Percentiles rank a stretch among this genome's conserved stretches.
Evolutionary conservation across 2,888 invertebrate genomes (phyloP).

Genomic region (Drosophila buzzatii): DNA sequence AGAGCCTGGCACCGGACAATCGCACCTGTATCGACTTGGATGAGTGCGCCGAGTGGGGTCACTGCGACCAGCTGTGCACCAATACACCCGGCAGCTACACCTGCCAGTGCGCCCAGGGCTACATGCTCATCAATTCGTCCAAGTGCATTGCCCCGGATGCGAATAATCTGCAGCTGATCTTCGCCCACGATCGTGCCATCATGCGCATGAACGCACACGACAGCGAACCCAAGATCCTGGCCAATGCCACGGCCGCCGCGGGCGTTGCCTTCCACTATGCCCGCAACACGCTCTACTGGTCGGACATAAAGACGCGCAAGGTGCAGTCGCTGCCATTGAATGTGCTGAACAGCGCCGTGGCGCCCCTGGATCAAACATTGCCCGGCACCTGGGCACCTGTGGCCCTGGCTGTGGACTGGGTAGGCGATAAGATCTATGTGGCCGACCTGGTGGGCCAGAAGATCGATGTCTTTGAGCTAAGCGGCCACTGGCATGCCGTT

Average conservation of each 20-base stretch:
- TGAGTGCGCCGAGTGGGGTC: constrained; percentile 96
- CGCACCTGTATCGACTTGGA: constrained; percentile 95
- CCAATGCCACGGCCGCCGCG: constrained; percentile 93
- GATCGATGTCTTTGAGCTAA: constrained; percentile 96
- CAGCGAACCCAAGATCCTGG: constrained; percentile 87
- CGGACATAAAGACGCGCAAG: constrained; percentile 94
- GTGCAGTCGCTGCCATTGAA: constrained; percentile 87
- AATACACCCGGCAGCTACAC: constrained; percentile 94
- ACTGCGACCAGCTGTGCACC: constrained; percentile 97
- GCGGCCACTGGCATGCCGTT: constrained; percentile 94
- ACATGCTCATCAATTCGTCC: constrained; percentile 87
- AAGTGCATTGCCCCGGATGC: constrained; percentile 89
- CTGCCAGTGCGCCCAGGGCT: constrained; percentile 94
- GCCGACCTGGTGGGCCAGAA: constrained; percentile 97
- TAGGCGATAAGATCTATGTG: constrained; percentile 97
- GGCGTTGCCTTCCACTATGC: constrained; percentile 94
- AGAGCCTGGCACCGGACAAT: constrained; percentile 92
- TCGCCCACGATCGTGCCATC: constrained; percentile 90
- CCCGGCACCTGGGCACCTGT: constrained; percentile 96
- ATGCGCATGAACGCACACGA: constrained; percentile 90
- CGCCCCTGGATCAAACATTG: constrained; percentile 88
- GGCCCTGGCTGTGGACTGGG: constrained; percentile 97
- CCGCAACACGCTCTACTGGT: constrained; percentile 93
- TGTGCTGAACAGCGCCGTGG: constrained; percentile 85
- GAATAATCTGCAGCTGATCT: constrained; percentile 88